Conservation (phyloP, 2,888 invertebrate species). For the Cyclophora punctaria region DNA sequence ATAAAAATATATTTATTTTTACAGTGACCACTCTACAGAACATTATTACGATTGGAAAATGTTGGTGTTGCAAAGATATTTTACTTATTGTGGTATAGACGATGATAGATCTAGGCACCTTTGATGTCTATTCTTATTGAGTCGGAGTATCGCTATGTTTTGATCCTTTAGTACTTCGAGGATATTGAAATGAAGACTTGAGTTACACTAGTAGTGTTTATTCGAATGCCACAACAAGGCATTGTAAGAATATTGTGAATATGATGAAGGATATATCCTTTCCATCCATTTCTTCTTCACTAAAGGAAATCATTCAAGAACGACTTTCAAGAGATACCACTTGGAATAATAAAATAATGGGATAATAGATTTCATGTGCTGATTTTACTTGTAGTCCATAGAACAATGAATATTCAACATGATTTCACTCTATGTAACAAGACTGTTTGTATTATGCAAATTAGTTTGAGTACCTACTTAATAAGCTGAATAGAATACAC, state of each 20-base stretch:
- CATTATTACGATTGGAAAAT: constrained; percentile 65
- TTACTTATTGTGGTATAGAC: constrained; percentile 63
- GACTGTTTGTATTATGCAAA: constrained; percentile 7
- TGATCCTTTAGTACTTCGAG: constrained; percentile 18
- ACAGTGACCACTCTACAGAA: constrained; percentile 72
- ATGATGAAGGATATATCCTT: no score
- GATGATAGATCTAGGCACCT: constrained; percentile 61
- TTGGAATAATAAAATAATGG: no score
- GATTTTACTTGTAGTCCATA: no score
- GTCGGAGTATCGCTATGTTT: constrained; percentile 26
- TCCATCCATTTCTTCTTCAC: no score
- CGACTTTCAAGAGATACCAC: no score
- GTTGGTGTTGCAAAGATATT: constrained; percentile 68
- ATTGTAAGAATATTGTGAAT: no score
- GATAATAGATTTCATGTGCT: no score
- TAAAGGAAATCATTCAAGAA: no score
- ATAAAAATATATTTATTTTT: constrained; percentile 72
- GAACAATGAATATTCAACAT: no score
- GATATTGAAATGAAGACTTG: background rate
- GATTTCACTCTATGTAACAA: no score
- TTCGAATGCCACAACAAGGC: no score
- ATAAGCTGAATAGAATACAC: background rate
- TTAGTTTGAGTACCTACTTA: constrained; percentile 5
- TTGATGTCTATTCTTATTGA: constrained; percentile 39
- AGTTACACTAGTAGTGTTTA: no score